A percentile compares a stretch with the other conserved stretches of the same genome.
phyloP scores from a whole-genome alignment of 1,140 invertebrate genomes.

The Orchestia grillus region DNA sequence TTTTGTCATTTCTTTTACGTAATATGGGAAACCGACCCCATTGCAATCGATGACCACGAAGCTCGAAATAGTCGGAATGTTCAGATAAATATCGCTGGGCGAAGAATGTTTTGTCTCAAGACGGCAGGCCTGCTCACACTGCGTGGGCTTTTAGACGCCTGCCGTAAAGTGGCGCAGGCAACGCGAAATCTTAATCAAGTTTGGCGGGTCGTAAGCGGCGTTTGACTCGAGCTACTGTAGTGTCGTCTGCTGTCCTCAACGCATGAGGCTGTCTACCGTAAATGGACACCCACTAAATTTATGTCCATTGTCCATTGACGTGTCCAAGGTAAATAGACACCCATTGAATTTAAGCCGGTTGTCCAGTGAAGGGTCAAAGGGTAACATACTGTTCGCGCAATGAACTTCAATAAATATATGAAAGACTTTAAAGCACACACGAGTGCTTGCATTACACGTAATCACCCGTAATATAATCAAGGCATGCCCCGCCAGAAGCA shows the following conservation, averaged over 20 bases:
- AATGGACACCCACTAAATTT: background rate
- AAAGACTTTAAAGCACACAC: no score
- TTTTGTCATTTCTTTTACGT: background rate
- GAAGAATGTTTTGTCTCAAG: background rate
- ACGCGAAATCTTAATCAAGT: background rate
- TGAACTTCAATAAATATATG: no score
- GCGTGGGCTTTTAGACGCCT: background rate
- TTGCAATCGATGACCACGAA: background rate
- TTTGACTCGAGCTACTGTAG: background rate
- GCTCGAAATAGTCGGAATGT: background rate
- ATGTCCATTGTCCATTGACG: no score
- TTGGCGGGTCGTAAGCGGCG: background rate
- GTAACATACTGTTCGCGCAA: no score
- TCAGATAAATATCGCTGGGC: background rate
- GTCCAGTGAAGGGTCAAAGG: no score
- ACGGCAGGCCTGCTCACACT: background rate
- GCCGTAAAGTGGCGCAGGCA: background rate
- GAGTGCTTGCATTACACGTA: no score
- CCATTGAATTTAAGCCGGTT: no score
- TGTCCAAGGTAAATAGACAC: no score
- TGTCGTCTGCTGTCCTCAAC: background rate
- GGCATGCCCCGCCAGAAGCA: no score
- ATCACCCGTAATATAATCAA: no score
- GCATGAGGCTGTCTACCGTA: background rate
- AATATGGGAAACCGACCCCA: background rate